phyloP scores from a whole-genome alignment of 2,113 vertebrate genomes.

The Perca flavescens region DNA sequence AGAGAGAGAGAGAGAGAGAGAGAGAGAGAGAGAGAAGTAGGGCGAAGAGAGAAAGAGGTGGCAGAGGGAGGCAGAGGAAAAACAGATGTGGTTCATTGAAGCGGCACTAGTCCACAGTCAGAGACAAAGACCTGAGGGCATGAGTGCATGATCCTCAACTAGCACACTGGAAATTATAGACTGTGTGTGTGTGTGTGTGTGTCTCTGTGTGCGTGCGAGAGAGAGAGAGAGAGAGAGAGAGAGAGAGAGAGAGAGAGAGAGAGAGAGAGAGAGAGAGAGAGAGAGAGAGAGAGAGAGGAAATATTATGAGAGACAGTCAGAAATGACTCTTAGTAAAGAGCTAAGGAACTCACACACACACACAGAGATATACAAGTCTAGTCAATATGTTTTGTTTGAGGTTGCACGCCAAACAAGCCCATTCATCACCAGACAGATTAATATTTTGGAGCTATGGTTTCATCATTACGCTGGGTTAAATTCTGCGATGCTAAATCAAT shows the following conservation, averaged over 20 bases:
- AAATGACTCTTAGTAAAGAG: not conserved
- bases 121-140: slow-evolving; percentile 74
- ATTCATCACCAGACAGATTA: slow-evolving; percentile 60
- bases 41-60: slow-evolving; percentile 5
- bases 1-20: slow-evolving; percentile 22
- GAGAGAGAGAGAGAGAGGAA: not conserved
- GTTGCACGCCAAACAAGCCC: slow-evolving; percentile 30
- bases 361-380: slow-evolving; percentile 8
- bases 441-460: slow-evolving; percentile 47
- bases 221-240: not conserved
- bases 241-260: too few species aligned
- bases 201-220: not conserved
- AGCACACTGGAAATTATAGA: slow-evolving; percentile 65
- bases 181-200: slow-evolving; percentile 35
- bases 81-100: slow-evolving; percentile 76
- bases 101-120: slow-evolving; percentile 67
- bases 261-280: too few species aligned
- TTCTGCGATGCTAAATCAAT: slow-evolving; percentile 36
- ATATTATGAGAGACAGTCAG: slow-evolving; percentile 1
- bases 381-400: slow-evolving; percentile 14
- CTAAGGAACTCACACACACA: slow-evolving; percentile 5
- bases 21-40: slow-evolving; percentile 4
- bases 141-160: slow-evolving; percentile 68
- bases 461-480: slow-evolving; percentile 49
- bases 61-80: slow-evolving; percentile 41